Conservation (phyloP, 2,888 invertebrate species). For the Drosophila helvetica region DNA sequence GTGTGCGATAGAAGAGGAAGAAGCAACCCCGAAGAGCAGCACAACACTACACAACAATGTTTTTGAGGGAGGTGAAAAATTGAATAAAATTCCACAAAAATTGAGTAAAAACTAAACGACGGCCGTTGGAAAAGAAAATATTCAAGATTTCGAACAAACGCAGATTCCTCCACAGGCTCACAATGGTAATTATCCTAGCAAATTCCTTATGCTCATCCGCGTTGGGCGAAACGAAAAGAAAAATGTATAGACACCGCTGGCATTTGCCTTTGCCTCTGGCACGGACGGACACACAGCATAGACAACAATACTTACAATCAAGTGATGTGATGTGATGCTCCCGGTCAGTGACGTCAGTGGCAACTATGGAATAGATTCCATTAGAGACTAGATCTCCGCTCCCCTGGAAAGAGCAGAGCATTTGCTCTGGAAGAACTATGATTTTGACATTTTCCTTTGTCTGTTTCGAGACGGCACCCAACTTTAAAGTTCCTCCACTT, state of each 20-base stretch:
- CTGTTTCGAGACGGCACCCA: slow-evolving; percentile 56
- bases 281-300: neutral
- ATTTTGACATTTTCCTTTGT: slow-evolving; percentile 66
- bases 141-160: slow-evolving; percentile 69
- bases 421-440: slow-evolving; percentile 22
- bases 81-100: slow-evolving; percentile 56
- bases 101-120: slow-evolving; percentile 39
- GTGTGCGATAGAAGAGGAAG: slow-evolving; percentile 26
- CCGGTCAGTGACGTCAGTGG: neutral
- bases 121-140: slow-evolving; percentile 40
- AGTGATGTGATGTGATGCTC: neutral
- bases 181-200: slow-evolving; percentile 60
- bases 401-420: too few relatives aligned
- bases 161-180: slow-evolving; percentile 68
- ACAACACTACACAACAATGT: slow-evolving; percentile 61
- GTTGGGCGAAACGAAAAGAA: slow-evolving; percentile 44
- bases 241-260: slow-evolving; percentile 50
- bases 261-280: slow-evolving; percentile 7
- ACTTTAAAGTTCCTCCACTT: slow-evolving; percentile 26
- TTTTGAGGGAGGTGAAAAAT: slow-evolving; percentile 66
- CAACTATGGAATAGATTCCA: neutral
- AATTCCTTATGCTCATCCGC: slow-evolving; percentile 11
- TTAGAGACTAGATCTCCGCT: too few relatives aligned
- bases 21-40: slow-evolving; percentile 21
- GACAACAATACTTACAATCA: slow-evolving; percentile 38